These are phyloP conservation scores for Schrankia costaestrigalis DNA, from an alignment of 2,888 invertebrate genomes.

Conservation along the genomic window DNA sequence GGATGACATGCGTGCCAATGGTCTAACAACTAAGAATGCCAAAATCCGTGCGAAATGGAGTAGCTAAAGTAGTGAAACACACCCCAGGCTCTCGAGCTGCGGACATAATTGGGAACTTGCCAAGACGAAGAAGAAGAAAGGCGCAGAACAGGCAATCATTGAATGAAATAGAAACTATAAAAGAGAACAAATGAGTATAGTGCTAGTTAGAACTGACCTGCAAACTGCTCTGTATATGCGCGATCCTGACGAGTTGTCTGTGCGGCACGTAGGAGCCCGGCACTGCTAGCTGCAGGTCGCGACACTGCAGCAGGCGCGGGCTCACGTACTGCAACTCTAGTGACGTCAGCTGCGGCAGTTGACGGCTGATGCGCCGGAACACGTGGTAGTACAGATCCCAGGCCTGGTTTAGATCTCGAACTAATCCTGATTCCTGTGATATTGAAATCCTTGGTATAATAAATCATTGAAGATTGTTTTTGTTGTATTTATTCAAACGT, in stretches of 20 bases:
- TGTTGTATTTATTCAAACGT: no score
- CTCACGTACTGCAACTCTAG: slow-evolving; percentile 97
- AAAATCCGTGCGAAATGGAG: no score
- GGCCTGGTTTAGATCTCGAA: slow-evolving; percentile 97
- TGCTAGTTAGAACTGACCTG: slow-evolving; percentile 85
- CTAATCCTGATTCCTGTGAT: slow-evolving; percentile 86
- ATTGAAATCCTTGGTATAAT: not conserved
- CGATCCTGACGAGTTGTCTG: slow-evolving; percentile 92
- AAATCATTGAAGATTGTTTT: no score
- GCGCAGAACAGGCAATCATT: no score
- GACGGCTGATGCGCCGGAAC: slow-evolving; percentile 96
- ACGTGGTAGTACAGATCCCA: slow-evolving; percentile 99
- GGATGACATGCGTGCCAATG: no score
- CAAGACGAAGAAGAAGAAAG: no score
- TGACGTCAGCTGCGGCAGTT: slow-evolving; percentile 94
- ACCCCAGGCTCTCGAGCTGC: no score
- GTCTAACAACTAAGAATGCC: no score
- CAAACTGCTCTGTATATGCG: slow-evolving; percentile 93
- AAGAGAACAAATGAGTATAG: no score
- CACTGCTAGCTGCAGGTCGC: slow-evolving; percentile 97
- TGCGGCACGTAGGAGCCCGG: slow-evolving; percentile 98
- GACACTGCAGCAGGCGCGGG: slow-evolving; percentile 92
- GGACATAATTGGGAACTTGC: no score
- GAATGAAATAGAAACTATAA: no score
- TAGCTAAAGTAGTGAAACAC: no score